phyloP scores from a whole-genome alignment of 2,113 vertebrate species.

The Empidonax traillii region DNA sequence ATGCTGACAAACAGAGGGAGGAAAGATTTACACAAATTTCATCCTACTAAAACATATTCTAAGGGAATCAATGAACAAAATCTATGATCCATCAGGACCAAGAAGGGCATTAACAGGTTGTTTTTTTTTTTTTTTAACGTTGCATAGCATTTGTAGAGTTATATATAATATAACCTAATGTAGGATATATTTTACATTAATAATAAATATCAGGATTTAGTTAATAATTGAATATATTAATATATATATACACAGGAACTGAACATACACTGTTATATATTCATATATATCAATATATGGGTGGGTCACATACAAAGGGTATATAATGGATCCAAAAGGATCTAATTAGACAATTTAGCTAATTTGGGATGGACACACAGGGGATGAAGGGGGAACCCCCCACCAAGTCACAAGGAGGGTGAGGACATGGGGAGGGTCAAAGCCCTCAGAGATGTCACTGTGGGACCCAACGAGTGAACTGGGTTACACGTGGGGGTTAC shows the following conservation, averaged over 20 bases:
- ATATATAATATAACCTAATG: rapidly evolving
- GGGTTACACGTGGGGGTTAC: not conserved
- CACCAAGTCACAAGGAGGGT: rapidly evolving
- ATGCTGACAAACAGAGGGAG: not conserved
- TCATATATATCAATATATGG: rapidly evolving
- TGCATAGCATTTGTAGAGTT: rapidly evolving
- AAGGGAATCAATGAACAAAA: not conserved
- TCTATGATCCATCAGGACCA: not conserved
- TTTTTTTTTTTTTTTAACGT: not conserved
- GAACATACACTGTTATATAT: rapidly evolving
- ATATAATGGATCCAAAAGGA: rapidly evolving
- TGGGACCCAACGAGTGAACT: not conserved
- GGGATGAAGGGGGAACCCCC: not conserved
- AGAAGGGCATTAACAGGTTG: not conserved
- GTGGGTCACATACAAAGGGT: rapidly evolving
- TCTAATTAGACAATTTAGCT: not conserved
- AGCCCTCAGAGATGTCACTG: rapidly evolving
- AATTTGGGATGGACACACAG: not conserved
- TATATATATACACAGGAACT: not conserved
- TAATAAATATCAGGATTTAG: no score
- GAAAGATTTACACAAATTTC: no score
- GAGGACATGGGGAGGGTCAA: not conserved
- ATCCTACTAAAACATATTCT: not conserved
- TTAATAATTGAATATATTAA: rapidly evolving
- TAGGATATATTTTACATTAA: no score